phyloP scores from a whole-genome alignment of 2,113 vertebrate genomes.

The Tupaia tana region DNA sequence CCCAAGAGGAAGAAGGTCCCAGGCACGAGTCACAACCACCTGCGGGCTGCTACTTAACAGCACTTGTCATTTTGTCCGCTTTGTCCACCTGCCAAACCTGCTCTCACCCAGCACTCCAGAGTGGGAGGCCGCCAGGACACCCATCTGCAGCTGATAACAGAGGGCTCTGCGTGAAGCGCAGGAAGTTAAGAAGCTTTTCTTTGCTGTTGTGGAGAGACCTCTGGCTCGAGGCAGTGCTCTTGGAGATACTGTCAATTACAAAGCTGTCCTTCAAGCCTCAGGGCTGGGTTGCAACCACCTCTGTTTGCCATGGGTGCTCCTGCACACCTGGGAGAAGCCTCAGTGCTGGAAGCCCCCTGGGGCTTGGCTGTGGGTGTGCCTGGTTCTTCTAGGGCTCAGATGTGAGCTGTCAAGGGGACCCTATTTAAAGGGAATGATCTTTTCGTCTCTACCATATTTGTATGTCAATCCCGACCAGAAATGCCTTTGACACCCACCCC shows the following conservation, averaged over 20 bases:
- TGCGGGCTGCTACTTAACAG: neutral
- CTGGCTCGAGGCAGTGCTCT: neutral
- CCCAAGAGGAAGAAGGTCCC: neutral
- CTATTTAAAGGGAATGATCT: neutral
- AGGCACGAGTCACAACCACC: neutral
- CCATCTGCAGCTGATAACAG: slow-evolving; percentile 55
- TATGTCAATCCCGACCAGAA: neutral
- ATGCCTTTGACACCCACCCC: neutral
- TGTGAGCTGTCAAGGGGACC: neutral
- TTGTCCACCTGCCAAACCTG: slow-evolving; percentile 56
- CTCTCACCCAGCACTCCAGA: neutral
- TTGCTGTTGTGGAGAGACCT: slow-evolving; percentile 55
- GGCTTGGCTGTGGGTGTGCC: accelerated
- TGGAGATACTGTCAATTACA: slow-evolving; percentile 62
- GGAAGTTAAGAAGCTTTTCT: slow-evolving; percentile 69
- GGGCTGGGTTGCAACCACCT: neutral
- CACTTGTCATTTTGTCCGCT: neutral
- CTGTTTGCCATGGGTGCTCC: accelerated
- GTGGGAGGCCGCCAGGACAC: neutral
- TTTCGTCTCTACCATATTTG: neutral
- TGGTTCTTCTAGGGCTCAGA: neutral
- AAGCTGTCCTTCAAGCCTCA: slow-evolving; percentile 47
- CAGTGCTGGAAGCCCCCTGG: accelerated
- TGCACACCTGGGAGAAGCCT: neutral
- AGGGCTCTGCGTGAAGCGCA: neutral